Evolutionary conservation across 2,888 invertebrate species (phyloP).

Genomic region (Heliconius charithonia): DNA sequence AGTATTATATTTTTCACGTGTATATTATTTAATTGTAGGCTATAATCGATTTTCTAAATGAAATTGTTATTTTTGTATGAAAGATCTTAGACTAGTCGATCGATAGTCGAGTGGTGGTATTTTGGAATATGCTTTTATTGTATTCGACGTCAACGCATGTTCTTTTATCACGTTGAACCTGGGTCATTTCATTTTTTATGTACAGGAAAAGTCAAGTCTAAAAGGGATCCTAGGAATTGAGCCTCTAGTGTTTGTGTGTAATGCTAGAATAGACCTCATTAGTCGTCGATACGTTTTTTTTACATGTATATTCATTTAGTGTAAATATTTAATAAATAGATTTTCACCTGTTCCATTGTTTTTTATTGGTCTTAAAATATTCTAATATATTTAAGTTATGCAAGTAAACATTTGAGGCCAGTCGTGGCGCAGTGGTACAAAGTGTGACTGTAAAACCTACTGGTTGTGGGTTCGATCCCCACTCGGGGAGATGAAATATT

Average conservation of each 20-base stretch:
- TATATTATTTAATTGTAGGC: constrained; percentile 8
- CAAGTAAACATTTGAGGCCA: too few relatives aligned
- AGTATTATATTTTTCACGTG: not conserved
- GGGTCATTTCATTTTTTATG: not conserved
- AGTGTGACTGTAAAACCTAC: too few relatives aligned
- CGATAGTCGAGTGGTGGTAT: not conserved
- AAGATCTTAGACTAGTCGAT: constrained; percentile 9
- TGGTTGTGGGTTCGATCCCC: too few relatives aligned
- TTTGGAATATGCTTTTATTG: not conserved
- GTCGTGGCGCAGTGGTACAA: too few relatives aligned
- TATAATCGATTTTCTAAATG: constrained; percentile 23
- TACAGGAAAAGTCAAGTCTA: not conserved
- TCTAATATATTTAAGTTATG: too few relatives aligned
- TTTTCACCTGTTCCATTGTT: constrained; percentile 30
- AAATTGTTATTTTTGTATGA: constrained; percentile 35
- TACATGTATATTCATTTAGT: constrained; percentile 32
- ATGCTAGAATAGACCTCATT: constrained; percentile 12
- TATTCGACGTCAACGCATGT: not conserved
- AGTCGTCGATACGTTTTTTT: constrained; percentile 19
- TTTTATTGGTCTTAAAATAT: not conserved
- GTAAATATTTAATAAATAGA: constrained; percentile 33
- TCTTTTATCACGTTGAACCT: not conserved
- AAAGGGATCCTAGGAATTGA: constrained; percentile 17
- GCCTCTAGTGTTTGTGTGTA: not conserved
- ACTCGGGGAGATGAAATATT: too few relatives aligned